Evolutionary conservation across 2,888 invertebrate species (phyloP).

Genomic region (Bombyx huttoni): DNA sequence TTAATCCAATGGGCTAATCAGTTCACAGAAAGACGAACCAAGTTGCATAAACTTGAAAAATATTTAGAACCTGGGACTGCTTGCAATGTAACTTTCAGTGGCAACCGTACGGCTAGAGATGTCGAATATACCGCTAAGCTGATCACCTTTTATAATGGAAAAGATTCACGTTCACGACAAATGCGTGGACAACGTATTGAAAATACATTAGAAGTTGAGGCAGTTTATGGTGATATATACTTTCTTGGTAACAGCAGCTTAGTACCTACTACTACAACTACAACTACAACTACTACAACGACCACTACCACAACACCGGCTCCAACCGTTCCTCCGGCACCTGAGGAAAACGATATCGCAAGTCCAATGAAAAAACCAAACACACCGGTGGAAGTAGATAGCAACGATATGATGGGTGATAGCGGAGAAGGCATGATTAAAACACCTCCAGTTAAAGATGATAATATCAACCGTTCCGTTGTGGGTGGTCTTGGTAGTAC

Average conservation of each 20-base stretch:
- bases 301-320: constrained; percentile 69
- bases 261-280: constrained; percentile 83
- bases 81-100: constrained; percentile 84
- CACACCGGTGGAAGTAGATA: constrained; percentile 31
- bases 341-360: constrained; percentile 53
- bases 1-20: constrained; percentile 81
- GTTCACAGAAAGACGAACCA: constrained; percentile 66
- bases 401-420: constrained; percentile 39
- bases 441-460: constrained; percentile 36
- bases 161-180: constrained; percentile 67
- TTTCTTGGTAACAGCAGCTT: constrained; percentile 81
- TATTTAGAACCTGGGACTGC: constrained; percentile 84
- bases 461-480: constrained; percentile 42
- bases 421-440: constrained; percentile 40
- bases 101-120: constrained; percentile 81
- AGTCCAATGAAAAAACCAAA: constrained; percentile 36
- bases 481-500: constrained; percentile 53
- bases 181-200: constrained; percentile 78
- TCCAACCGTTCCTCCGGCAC: constrained; percentile 63
- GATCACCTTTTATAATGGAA: constrained; percentile 77
- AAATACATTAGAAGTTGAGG: constrained; percentile 78
- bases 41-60: constrained; percentile 73
- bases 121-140: constrained; percentile 82
- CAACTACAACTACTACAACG: constrained; percentile 75
- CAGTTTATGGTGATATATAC: constrained; percentile 83